phyloP scores from a whole-genome alignment of 2,113 vertebrate species.

The Lagenorhynchus albirostris region DNA sequence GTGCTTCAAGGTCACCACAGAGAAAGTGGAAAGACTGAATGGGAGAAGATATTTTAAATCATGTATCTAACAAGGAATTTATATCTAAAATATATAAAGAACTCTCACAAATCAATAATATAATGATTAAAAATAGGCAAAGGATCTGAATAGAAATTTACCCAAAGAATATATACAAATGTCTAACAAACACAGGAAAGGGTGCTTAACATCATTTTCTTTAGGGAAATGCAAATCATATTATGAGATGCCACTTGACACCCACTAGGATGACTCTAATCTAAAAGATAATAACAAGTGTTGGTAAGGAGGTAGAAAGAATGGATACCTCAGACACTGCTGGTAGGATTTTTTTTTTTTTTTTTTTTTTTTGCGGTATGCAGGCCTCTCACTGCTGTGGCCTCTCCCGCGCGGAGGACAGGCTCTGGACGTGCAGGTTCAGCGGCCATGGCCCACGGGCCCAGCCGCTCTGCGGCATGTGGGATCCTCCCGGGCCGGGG shows the following conservation, averaged over 20 bases:
- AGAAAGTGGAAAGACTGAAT: neutral
- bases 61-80: neutral
- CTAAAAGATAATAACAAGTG: neutral
- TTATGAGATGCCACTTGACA: neutral
- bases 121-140: neutral
- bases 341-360: neutral
- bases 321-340: neutral
- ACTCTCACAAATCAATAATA: neutral
- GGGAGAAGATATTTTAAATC: neutral
- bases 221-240: neutral
- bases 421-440: no score
- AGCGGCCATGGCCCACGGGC: no score
- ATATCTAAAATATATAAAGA: neutral
- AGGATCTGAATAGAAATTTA: neutral
- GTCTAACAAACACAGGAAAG: neutral
- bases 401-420: no score
- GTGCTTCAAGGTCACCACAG: neutral
- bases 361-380: no score
- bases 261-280: neutral
- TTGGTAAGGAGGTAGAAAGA: neutral
- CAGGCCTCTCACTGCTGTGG: no score
- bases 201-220: neutral
- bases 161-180: neutral
- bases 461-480: no score
- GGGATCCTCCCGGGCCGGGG: no score